Conservation (phyloP, 2,113 vertebrate genomes). For the Octodon degus region DNA sequence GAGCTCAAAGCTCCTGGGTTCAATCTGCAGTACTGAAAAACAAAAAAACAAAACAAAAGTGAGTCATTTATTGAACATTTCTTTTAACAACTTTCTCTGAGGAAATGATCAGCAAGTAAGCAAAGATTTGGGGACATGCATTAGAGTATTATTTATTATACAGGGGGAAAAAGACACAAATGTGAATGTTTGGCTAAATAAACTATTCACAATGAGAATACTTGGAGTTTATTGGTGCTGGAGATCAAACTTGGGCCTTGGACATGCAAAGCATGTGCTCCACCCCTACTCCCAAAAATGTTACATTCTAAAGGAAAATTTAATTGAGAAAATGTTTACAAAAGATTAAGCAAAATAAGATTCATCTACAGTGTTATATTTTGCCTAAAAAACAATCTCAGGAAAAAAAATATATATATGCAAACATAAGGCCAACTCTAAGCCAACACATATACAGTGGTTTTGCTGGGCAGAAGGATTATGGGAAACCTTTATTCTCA, state of each 20-base stretch:
- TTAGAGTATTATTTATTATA: background rate
- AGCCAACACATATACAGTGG: background rate
- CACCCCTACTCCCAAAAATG: background rate
- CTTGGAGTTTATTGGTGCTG: background rate
- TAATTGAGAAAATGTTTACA: background rate
- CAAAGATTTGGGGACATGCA: background rate
- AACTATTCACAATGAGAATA: background rate
- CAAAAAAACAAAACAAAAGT: background rate
- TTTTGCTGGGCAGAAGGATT: background rate
- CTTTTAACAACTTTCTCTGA: background rate
- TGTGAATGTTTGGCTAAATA: background rate
- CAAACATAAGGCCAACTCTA: background rate
- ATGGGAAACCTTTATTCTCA: conserved; percentile 35
- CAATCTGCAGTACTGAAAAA: background rate
- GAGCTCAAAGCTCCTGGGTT: background rate
- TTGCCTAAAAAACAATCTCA: background rate
- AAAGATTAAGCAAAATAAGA: background rate
- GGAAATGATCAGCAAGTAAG: background rate
- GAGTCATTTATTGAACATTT: background rate
- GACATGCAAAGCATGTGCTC: background rate
- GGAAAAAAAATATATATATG: background rate
- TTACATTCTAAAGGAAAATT: background rate
- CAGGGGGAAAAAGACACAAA: background rate
- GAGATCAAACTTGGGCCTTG: background rate
- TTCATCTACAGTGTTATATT: background rate